These are phyloP conservation scores for Physella acuta DNA, from an alignment of 1,140 invertebrate species.

Conservation along the genomic window DNA sequence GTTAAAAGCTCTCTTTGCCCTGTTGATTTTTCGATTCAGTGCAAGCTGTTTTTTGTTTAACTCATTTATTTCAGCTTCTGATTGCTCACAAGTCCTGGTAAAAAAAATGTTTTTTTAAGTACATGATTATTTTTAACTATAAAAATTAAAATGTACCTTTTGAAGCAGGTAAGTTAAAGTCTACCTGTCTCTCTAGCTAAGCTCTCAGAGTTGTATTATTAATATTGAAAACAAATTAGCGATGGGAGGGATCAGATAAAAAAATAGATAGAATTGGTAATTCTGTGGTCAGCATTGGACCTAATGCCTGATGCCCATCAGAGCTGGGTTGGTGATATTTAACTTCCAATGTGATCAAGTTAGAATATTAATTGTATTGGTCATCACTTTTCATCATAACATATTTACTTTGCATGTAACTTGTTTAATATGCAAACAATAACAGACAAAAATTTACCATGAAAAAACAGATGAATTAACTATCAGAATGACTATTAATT, in stretches of 20 bases:
- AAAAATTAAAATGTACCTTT: neutral
- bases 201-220: neutral
- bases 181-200: neutral
- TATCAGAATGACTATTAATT: no score
- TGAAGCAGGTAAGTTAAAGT: no score
- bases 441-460: neutral
- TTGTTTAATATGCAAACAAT: neutral
- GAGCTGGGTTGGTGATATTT: no score
- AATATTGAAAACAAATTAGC: neutral
- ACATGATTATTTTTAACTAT: neutral
- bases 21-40: slow-evolving; percentile 47
- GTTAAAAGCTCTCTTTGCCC: slow-evolving; percentile 43
- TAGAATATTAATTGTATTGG: neutral
- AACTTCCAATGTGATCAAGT: neutral
- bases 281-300: no score
- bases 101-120: neutral
- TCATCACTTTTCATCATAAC: neutral
- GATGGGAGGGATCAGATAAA: neutral
- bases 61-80: slow-evolving; percentile 46
- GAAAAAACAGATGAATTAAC: neutral
- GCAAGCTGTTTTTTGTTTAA: slow-evolving; percentile 46
- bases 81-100: slow-evolving; percentile 49
- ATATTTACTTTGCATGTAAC: neutral
- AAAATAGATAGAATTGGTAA: neutral
- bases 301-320: no score